Conservation (phyloP, 2,797 vertebrate genomes). For the Acanthurus tractus region DNA sequence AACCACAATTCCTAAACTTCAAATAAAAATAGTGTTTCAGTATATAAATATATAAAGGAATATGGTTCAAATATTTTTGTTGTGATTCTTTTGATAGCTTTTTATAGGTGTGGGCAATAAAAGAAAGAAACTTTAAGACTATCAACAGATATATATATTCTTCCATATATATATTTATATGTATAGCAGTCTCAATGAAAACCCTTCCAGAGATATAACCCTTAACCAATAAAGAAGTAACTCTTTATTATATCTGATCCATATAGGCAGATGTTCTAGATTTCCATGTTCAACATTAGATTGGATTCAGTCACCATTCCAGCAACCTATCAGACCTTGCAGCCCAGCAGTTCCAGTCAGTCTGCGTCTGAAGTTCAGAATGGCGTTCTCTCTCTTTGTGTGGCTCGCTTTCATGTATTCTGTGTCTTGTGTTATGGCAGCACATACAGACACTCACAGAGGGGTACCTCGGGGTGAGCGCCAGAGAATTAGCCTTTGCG, state of each 20-base stretch:
- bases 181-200: too few species aligned
- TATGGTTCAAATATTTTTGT: too few species aligned
- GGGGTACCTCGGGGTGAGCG: conserved; percentile 35
- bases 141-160: too few species aligned
- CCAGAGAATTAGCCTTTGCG: conserved; percentile 67
- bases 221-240: not conserved
- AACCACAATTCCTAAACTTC: too few species aligned
- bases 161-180: too few species aligned
- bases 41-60: too few species aligned
- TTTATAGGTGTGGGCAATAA: too few species aligned
- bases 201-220: too few species aligned
- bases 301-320: conserved; percentile 15
- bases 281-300: conserved; percentile 5
- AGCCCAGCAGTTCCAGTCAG: conserved; percentile 19
- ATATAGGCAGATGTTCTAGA: not conserved
- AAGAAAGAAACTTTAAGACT: too few species aligned
- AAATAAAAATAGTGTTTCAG: too few species aligned
- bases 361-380: conserved; percentile 20
- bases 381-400: conserved; percentile 33
- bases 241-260: not conserved
- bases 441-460: conserved; percentile 43
- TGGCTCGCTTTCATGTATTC: conserved; percentile 36
- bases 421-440: conserved; percentile 36
- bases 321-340: not conserved
- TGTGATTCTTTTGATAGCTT: too few species aligned